phyloP scores from a whole-genome alignment of 1,140 invertebrate genomes.

The Euura saliciscinereae region DNA sequence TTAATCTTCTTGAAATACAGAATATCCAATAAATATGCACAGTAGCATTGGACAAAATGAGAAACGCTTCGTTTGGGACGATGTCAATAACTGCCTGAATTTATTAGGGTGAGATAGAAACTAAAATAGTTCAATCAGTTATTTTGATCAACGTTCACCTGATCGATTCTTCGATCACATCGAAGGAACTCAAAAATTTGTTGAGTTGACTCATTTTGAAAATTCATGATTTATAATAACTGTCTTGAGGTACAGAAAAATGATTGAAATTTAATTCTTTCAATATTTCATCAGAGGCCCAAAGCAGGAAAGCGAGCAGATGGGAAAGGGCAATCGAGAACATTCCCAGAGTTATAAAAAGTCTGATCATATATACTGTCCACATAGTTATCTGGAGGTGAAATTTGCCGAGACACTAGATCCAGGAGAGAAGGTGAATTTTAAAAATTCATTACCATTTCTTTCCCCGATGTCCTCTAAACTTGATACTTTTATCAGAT shows the following conservation, averaged over 20 bases:
- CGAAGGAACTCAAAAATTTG: too few species aligned
- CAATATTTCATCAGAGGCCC: conserved; percentile 41
- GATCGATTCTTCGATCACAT: too few species aligned
- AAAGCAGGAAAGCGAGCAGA: conserved; percentile 35
- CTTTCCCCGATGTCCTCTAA: conserved; percentile 7
- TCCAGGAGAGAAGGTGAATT: conserved; percentile 43
- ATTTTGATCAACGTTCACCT: too few species aligned
- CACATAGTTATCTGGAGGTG: conserved; percentile 41
- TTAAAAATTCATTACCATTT: background rate
- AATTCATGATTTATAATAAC: too few species aligned
- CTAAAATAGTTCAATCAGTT: conserved; percentile 17
- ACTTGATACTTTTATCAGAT: conserved; percentile 51
- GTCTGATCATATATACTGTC: conserved; percentile 37
- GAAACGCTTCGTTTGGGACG: conserved; percentile 60
- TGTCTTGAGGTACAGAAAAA: too few species aligned
- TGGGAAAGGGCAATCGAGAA: conserved; percentile 23
- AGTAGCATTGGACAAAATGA: conserved; percentile 20
- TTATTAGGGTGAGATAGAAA: conserved; percentile 51
- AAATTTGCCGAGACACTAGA: conserved; percentile 41
- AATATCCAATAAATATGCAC: background rate
- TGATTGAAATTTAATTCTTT: too few species aligned
- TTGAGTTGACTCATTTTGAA: too few species aligned
- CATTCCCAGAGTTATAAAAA: conserved; percentile 4
- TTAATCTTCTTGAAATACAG: background rate
- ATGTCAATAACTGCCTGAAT: conserved; percentile 45